Percentiles rank a stretch among this genome's conserved stretches.
Conservation (phyloP, 2,113 vertebrate species). For the Urocynchramus pylzowi region DNA sequence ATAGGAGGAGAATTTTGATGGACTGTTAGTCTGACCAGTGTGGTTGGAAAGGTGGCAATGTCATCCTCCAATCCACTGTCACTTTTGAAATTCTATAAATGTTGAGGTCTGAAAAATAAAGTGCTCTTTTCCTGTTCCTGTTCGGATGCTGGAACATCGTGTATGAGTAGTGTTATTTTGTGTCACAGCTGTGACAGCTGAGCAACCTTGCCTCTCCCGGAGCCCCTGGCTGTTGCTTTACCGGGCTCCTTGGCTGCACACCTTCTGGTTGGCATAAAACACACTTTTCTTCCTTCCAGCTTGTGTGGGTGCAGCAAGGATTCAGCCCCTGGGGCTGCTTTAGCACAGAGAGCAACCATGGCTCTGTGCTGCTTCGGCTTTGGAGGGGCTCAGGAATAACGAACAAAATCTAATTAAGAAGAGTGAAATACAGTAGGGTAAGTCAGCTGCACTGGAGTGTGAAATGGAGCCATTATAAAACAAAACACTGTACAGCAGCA, state of each 20-base stretch:
- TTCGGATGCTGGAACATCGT: too few species aligned
- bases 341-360: neutral
- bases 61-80: too few species aligned
- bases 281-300: neutral
- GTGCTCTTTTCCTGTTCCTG: too few species aligned
- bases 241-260: neutral
- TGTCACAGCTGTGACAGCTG: too few species aligned
- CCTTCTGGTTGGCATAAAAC: neutral
- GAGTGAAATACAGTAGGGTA: slow-evolving; percentile 11
- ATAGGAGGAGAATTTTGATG: too few species aligned
- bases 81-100: too few species aligned
- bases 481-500: neutral
- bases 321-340: neutral
- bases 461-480: slow-evolving; percentile 46
- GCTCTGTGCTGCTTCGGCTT: neutral
- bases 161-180: too few species aligned
- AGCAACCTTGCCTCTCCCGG: neutral
- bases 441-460: slow-evolving; percentile 17
- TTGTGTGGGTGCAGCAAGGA: neutral
- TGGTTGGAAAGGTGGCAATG: too few species aligned
- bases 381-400: neutral
- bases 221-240: neutral
- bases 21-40: too few species aligned
- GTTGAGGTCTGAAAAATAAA: too few species aligned
- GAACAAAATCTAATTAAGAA: slow-evolving; percentile 22